Percentiles rank a stretch among this genome's conserved stretches.
phyloP scores from a whole-genome alignment of 2,113 vertebrate species.

The Bubo scandiacus region DNA sequence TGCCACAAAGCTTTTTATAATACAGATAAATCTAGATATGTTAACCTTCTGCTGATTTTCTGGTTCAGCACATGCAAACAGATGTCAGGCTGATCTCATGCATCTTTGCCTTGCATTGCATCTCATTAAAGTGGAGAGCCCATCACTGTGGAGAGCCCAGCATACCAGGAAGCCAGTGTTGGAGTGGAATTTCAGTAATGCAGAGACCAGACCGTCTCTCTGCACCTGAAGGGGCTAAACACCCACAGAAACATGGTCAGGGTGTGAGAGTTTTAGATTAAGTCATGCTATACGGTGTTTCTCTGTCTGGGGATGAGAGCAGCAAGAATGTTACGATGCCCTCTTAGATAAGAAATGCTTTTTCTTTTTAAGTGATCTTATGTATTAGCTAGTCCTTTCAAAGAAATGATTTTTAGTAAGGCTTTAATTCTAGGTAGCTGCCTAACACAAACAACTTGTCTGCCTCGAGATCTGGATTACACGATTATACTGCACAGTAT shows the following conservation, averaged over 20 bases:
- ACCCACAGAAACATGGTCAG: background rate
- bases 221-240: background rate
- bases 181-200: background rate
- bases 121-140: background rate
- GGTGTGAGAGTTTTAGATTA: background rate
- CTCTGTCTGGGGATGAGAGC: background rate
- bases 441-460: background rate
- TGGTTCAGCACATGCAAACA: background rate
- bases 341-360: background rate
- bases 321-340: background rate
- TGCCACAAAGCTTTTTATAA: background rate
- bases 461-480: background rate
- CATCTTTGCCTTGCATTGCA: background rate
- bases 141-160: background rate
- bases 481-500: background rate
- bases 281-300: rapidly evolving
- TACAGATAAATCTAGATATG: background rate
- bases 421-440: background rate
- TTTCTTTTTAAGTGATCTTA: background rate
- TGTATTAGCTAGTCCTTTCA: background rate
- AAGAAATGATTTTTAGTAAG: background rate
- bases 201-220: background rate
- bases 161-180: rapidly evolving
- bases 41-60: background rate
- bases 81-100: background rate